Conservation (phyloP, 2,797 vertebrate genomes). For the Schizopygopsis pylzovi region DNA sequence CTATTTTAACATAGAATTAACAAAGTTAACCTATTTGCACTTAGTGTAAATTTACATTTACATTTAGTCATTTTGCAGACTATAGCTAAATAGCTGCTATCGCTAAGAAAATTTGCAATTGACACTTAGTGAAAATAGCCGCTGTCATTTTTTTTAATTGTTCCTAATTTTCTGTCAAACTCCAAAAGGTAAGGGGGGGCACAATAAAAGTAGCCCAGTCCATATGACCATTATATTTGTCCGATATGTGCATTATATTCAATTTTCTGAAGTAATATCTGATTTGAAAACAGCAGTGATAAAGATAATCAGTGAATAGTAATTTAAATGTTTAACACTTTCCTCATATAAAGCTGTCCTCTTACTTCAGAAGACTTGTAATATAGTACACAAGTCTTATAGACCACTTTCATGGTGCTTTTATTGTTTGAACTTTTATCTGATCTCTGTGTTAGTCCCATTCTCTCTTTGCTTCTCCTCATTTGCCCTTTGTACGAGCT, state of each 20-base stretch:
- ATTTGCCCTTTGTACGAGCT: conserved; percentile 8
- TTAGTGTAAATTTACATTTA: too few species aligned
- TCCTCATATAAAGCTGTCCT: not conserved
- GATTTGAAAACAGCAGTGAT: not conserved
- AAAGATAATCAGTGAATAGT: not conserved
- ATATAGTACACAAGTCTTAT: not conserved
- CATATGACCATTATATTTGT: not conserved
- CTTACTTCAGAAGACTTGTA: not conserved
- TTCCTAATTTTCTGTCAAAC: not conserved
- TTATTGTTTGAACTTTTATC: conserved; percentile 3
- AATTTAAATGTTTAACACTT: not conserved
- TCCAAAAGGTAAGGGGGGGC: too few species aligned
- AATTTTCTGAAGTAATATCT: not conserved
- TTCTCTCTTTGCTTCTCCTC: conserved; percentile 4
- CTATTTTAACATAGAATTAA: too few species aligned
- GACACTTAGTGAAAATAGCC: too few species aligned
- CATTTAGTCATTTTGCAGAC: too few species aligned
- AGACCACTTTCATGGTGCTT: conserved; percentile 9
- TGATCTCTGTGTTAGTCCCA: conserved; percentile 16
- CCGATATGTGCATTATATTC: not conserved
- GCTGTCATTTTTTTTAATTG: not conserved
- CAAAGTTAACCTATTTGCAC: too few species aligned
- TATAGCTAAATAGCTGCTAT: too few species aligned
- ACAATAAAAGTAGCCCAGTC: not conserved
- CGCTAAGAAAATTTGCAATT: too few species aligned